phyloP scores from a whole-genome alignment of 2,888 invertebrate genomes.

The Eupithecia insigniata region DNA sequence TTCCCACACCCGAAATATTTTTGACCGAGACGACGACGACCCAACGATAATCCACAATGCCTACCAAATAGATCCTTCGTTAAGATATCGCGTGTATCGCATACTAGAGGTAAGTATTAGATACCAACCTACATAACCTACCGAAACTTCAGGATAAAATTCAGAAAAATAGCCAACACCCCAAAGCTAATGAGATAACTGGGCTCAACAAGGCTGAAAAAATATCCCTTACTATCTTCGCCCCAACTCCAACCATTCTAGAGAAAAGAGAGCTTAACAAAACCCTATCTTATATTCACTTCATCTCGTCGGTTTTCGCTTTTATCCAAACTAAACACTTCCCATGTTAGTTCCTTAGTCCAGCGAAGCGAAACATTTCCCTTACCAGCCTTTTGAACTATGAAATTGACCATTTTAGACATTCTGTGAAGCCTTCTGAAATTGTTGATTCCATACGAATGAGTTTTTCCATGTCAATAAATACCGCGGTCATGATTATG shows the following conservation, averaged over 20 bases:
- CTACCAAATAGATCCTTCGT: conserved; percentile 16
- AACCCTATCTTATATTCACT: background rate
- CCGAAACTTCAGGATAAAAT: conserved; percentile 1
- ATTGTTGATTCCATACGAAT: conserved; percentile 40
- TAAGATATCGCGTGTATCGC: conserved; percentile 8
- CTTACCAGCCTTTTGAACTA: conserved; percentile 22
- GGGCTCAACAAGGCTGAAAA: background rate
- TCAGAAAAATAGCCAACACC: background rate
- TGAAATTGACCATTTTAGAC: conserved; percentile 49
- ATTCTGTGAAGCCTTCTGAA: conserved; percentile 64
- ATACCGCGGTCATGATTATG: conserved; percentile 61
- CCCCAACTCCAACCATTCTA: background rate
- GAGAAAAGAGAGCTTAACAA: conserved; percentile 5
- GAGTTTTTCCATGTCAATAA: conserved; percentile 68
- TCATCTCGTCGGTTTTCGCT: background rate
- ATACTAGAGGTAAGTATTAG: conserved; percentile 12
- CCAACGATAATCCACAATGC: no score
- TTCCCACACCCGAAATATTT: no score
- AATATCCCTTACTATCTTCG: background rate
- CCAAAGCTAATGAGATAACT: background rate
- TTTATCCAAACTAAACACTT: conserved; percentile 12
- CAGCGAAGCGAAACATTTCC: conserved; percentile 9
- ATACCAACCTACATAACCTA: background rate
- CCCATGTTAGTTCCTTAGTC: conserved; percentile 9
- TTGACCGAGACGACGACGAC: no score